Base-by-base conservation (phyloP, 2,113 vertebrate genomes). In the Nesoenas mayeri region DNA sequence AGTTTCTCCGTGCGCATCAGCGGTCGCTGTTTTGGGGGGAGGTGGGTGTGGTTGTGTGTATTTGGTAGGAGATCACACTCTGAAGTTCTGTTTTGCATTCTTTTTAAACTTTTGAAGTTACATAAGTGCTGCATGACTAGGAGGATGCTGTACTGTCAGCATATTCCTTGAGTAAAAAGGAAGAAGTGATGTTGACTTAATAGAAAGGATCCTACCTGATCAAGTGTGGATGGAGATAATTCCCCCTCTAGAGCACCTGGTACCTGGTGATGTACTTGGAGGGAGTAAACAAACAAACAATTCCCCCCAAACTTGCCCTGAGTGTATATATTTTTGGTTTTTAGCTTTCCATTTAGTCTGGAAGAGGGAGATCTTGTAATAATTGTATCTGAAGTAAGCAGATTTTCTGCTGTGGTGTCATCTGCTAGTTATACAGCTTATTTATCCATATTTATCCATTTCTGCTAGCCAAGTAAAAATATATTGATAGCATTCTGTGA, bases 1-100 rank as follows among this genome's bases (percentile, higher is more conserved):
- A 47, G 44, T 22, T 21, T 48, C 60, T 50, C 17, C 2, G 17
- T 3, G 1, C 4, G 0, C 12, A 2, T 25, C 17, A 17, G 44
- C 17, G 19, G 5, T 60, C 0, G 0, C 6, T 36, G 11, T 16
- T 58, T 15, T 58, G 36, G 53, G 64, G 20, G 36, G 47, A 60
- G 24, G 10, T n/a, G 29, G 10, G 40, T 60, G 26, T 29, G 18
- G 31, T 11, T 21, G 24, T 28, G 12, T 60, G 38, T n/a, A 1
- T n/a, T 57, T 69, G n/a, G 51, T 34, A n/a, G 47, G 54, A 89
- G 50, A 10, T 31, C 2, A 3, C 20, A 11, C n/a, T 66, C 17
- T 31, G 20, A 42, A 73, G 15, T 11, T 71, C 26, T 62, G 12
- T 22, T n/a, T 56, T 85, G 42, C 17, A 0, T 21, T 74, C 9